Evolutionary conservation across 2,888 invertebrate species (phyloP).

Genomic region (Drosophila prostipennis): DNA sequence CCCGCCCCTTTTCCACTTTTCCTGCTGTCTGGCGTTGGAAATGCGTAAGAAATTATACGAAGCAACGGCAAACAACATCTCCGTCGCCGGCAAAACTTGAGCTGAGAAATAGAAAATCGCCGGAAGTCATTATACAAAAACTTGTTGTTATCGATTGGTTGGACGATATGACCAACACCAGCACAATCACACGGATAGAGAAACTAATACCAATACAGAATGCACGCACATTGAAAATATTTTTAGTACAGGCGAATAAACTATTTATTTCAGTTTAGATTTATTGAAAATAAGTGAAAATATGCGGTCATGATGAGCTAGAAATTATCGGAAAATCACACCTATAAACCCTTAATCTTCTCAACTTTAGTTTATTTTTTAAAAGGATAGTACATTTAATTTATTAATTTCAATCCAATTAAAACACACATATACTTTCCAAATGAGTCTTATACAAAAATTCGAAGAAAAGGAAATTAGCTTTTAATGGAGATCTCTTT

Average conservation of each 20-base stretch:
- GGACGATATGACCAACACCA: constrained; percentile 61
- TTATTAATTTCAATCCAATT: too few species aligned
- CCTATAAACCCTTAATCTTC: too few species aligned
- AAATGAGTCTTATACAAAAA: too few species aligned
- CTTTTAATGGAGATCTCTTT: neutral
- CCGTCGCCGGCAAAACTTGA: constrained; percentile 72
- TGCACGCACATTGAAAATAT: constrained; percentile 24
- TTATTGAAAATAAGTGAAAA: too few species aligned
- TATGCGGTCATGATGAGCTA: too few species aligned
- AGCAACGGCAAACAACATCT: constrained; percentile 55
- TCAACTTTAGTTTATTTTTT: too few species aligned
- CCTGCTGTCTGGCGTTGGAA: constrained; percentile 59
- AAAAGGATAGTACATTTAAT: too few species aligned
- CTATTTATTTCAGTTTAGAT: neutral
- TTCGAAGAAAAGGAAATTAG: too few species aligned
- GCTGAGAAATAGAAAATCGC: constrained; percentile 80
- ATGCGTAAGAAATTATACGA: constrained; percentile 79
- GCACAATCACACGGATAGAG: neutral
- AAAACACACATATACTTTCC: too few species aligned
- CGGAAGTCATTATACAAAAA: constrained; percentile 81
- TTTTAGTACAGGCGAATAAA: constrained; percentile 41
- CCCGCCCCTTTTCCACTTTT: constrained; percentile 11
- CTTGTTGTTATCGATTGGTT: constrained; percentile 78
- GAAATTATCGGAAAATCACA: too few species aligned
- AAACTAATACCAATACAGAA: constrained; percentile 10